Percentiles rank a stretch among this genome's conserved stretches.
phyloP scores from a whole-genome alignment of 1,140 invertebrate genomes.

The Drosophila nebulosa region DNA sequence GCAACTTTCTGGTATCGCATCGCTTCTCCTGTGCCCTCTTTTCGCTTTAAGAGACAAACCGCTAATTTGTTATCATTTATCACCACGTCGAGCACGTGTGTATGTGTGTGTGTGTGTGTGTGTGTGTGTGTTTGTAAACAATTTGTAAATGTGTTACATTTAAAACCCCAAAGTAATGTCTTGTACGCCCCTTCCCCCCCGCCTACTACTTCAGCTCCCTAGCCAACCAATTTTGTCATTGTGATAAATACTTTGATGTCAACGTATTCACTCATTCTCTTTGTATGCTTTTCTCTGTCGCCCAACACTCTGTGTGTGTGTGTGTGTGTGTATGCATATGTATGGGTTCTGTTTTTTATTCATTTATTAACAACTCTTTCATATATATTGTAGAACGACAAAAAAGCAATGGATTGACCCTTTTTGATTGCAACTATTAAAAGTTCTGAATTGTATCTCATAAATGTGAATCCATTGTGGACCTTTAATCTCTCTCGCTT shows the following conservation, averaged over 20 bases:
- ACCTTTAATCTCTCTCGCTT: too few relatives aligned
- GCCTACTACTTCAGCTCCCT: background rate
- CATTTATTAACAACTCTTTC: background rate
- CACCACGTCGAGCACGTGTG: constrained; percentile 37
- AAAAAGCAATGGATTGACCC: background rate
- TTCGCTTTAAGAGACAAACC: constrained; percentile 55
- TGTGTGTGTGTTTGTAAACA: constrained; percentile 41
- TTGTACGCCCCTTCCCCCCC: background rate
- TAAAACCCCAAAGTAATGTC: constrained; percentile 55
- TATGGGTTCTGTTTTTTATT: background rate
- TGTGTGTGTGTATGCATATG: background rate
- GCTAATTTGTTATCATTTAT: constrained; percentile 63
- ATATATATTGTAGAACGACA: background rate
- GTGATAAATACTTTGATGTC: constrained; percentile 57
- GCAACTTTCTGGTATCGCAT: constrained; percentile 53
- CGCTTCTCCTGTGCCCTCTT: constrained; percentile 23
- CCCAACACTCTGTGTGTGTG: background rate
- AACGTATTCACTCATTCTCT: constrained; percentile 14
- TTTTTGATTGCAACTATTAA: background rate
- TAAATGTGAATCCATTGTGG: too few relatives aligned
- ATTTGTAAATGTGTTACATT: constrained; percentile 60
- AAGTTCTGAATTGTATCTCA: too few relatives aligned
- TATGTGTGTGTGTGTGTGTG: background rate
- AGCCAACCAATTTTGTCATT: constrained; percentile 45
- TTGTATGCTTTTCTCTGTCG: background rate